Conservation (phyloP, 1,140 invertebrate genomes). For the Rhizoglyphus robini region DNA sequence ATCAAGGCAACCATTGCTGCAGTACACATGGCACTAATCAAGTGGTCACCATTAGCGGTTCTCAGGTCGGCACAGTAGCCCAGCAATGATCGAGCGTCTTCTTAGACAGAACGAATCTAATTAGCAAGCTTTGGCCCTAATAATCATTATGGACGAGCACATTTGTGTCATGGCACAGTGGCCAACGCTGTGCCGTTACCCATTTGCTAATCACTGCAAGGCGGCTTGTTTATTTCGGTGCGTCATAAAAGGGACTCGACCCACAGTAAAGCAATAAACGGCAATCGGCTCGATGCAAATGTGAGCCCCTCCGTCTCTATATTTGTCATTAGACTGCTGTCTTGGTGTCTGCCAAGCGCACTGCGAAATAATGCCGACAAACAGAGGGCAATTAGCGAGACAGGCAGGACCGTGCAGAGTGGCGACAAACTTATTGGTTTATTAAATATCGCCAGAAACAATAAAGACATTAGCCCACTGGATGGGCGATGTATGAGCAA, state of each 20-base stretch:
- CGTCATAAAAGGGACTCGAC: too few relatives aligned
- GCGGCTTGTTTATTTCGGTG: not conserved
- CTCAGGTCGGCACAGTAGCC: too few relatives aligned
- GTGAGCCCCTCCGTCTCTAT: not conserved
- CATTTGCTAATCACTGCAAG: not conserved
- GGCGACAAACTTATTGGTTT: not conserved
- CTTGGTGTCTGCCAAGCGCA: not conserved
- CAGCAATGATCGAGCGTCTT: too few relatives aligned
- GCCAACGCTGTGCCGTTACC: too few relatives aligned
- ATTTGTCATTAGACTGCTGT: not conserved
- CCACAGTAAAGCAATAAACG: not conserved
- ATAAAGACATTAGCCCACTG: not conserved
- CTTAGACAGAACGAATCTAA: too few relatives aligned
- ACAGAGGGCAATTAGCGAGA: not conserved
- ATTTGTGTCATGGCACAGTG: too few relatives aligned
- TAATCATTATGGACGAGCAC: too few relatives aligned
- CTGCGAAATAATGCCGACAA: not conserved
- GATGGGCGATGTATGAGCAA: not conserved
- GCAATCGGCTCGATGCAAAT: not conserved
- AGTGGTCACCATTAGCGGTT: too few relatives aligned
- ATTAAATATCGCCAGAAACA: not conserved
- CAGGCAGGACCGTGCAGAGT: not conserved
- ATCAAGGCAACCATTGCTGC: too few relatives aligned
- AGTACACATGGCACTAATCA: too few relatives aligned
- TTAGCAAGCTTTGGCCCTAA: too few relatives aligned